These are phyloP conservation scores for Cordilura impudica DNA, from an alignment of 2,888 invertebrate species.

Conservation along the genomic window DNA sequence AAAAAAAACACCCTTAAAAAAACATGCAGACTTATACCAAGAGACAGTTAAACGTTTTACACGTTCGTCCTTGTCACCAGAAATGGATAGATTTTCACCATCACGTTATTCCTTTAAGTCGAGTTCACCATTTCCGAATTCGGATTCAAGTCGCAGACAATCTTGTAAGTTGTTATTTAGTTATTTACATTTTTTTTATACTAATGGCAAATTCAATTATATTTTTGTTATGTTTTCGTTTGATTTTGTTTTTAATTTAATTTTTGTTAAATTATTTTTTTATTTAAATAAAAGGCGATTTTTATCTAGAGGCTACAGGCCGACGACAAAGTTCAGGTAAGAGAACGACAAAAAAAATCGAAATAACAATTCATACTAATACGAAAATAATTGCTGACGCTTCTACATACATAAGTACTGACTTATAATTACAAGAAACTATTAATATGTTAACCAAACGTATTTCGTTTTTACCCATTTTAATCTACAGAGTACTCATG, in stretches of 20 bases:
- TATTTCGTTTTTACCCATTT: background rate
- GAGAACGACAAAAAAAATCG: conserved; percentile 37
- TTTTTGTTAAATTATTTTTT: conserved; percentile 51
- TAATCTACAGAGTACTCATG: background rate
- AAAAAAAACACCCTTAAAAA: background rate
- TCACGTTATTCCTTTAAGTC: conserved; percentile 68
- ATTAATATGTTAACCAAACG: background rate
- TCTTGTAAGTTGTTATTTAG: conserved; percentile 71
- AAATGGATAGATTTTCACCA: conserved; percentile 73
- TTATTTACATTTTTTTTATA: conserved; percentile 54
- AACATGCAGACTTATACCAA: conserved; percentile 72
- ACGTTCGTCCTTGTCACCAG: conserved; percentile 74
- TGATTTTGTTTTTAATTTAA: conserved; percentile 49
- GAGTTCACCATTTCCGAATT: conserved; percentile 66
- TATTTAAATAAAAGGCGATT: conserved; percentile 70
- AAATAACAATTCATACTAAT: background rate
- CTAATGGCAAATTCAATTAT: conserved; percentile 6
- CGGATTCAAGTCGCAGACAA: conserved; percentile 67
- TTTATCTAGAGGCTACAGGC: conserved; percentile 77
- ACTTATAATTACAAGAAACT: background rate
- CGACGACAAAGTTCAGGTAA: conserved; percentile 77
- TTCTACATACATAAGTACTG: background rate
- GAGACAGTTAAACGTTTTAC: conserved; percentile 75
- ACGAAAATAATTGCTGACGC: background rate
- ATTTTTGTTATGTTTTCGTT: conserved; percentile 59